Evolutionary conservation across 2,797 vertebrate genomes (phyloP).

Genomic region (Scolopax rusticola): DNA sequence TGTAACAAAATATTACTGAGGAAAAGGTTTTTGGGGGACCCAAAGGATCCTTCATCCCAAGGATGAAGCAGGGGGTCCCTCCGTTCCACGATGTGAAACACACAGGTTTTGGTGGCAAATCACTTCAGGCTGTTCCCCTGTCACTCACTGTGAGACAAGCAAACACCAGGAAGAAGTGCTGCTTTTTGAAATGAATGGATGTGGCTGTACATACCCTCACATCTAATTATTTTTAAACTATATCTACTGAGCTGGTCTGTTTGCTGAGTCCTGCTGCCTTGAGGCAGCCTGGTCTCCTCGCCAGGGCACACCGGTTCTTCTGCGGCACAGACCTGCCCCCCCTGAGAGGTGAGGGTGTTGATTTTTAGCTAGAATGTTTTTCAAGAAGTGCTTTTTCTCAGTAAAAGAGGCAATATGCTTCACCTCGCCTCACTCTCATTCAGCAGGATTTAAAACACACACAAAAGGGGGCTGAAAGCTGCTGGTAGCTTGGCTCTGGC

Average conservation of each 20-base stretch:
- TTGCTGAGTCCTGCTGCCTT: neutral
- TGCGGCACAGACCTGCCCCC: neutral
- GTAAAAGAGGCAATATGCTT: neutral
- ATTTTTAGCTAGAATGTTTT: neutral
- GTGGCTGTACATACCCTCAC: neutral
- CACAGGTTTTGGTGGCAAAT: fast-evolving
- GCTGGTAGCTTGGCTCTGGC: slow-evolving; percentile 17
- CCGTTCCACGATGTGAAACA: neutral
- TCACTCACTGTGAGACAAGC: neutral
- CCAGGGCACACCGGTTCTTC: neutral
- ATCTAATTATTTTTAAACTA: neutral
- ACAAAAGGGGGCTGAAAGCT: neutral
- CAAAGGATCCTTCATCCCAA: no score
- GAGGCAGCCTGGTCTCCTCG: neutral
- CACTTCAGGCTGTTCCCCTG: neutral
- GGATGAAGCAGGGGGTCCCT: neutral
- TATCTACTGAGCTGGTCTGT: neutral
- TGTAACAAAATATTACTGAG: neutral
- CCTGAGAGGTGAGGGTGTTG: neutral
- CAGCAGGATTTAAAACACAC: neutral
- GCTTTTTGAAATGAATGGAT: neutral
- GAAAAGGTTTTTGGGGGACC: neutral
- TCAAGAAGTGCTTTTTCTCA: neutral
- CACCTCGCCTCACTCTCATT: neutral
- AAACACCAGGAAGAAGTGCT: neutral